These are phyloP conservation scores for Tyrophagus putrescentiae DNA, from an alignment of 1,140 invertebrate species.

Conservation along the genomic window DNA sequence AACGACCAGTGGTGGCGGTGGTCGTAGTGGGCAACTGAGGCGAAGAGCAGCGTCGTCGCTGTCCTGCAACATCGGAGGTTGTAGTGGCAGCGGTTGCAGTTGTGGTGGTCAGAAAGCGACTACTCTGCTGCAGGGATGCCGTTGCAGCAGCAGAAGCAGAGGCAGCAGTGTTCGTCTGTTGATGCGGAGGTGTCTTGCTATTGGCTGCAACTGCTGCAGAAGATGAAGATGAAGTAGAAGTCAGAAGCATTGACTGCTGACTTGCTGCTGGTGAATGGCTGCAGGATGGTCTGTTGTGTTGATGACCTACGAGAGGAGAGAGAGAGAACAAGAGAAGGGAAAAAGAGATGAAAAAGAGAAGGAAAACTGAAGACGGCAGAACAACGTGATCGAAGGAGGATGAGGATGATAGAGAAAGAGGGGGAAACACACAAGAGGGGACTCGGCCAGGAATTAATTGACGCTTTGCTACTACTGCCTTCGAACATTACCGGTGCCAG, in stretches of 20 bases:
- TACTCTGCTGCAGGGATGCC: too few species aligned
- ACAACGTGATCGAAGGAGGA: neutral
- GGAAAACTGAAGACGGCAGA: neutral
- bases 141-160: neutral
- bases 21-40: neutral
- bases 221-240: too few species aligned
- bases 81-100: too few species aligned
- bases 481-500: too few species aligned
- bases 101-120: too few species aligned
- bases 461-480: too few species aligned
- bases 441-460: too few species aligned
- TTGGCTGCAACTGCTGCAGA: too few species aligned
- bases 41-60: too few species aligned
- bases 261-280: neutral
- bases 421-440: too few species aligned
- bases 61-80: too few species aligned
- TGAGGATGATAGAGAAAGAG: too few species aligned
- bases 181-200: slow-evolving; percentile 12
- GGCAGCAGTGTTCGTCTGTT: neutral
- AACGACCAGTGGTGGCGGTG: neutral
- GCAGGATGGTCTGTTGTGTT: neutral
- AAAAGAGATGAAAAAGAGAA: slow-evolving; percentile 4
- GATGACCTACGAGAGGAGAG: neutral
- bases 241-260: neutral
- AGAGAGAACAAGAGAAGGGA: neutral